These are phyloP conservation scores for Colletes collaris DNA, from an alignment of 2,888 invertebrate genomes.

Conservation along the genomic window DNA sequence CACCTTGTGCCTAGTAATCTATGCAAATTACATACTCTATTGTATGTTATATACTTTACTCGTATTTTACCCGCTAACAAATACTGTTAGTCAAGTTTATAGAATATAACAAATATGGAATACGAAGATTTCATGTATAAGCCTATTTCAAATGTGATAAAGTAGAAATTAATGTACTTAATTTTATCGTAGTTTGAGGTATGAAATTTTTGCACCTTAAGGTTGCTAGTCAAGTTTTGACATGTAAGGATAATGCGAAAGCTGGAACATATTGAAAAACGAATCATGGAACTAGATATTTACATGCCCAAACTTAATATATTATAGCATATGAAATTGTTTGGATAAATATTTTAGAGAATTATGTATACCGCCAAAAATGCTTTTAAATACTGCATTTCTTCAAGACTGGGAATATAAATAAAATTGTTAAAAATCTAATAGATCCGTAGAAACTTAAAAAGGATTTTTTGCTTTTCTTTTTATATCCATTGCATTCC, in stretches of 20 bases:
- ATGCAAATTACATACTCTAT: constrained; percentile 61
- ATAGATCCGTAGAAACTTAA: constrained; percentile 32
- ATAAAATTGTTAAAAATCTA: constrained; percentile 48
- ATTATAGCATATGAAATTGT: constrained; percentile 47
- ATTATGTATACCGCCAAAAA: constrained; percentile 50
- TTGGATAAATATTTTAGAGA: constrained; percentile 61
- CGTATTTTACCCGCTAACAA: constrained; percentile 58
- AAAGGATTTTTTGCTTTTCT: constrained; percentile 34
- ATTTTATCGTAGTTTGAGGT: constrained; percentile 66
- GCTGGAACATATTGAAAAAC: constrained; percentile 25
- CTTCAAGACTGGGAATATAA: constrained; percentile 58
- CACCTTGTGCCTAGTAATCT: constrained; percentile 79
- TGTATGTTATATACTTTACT: constrained; percentile 62
- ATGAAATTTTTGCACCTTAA: constrained; percentile 56
- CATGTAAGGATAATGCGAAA: constrained; percentile 35
- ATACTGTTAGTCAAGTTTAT: constrained; percentile 55
- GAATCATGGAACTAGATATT: constrained; percentile 43
- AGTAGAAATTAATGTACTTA: constrained; percentile 79
- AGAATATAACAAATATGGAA: constrained; percentile 51
- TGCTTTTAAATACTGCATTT: constrained; percentile 63
- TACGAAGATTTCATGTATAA: constrained; percentile 64
- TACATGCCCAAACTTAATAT: constrained; percentile 41
- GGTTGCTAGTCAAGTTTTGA: constrained; percentile 65
- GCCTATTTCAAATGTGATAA: constrained; percentile 79
- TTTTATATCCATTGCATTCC: constrained; percentile 63